Base-by-base conservation (phyloP, 2,888 invertebrate genomes). In the Rhynchonema sp. region DNA sequence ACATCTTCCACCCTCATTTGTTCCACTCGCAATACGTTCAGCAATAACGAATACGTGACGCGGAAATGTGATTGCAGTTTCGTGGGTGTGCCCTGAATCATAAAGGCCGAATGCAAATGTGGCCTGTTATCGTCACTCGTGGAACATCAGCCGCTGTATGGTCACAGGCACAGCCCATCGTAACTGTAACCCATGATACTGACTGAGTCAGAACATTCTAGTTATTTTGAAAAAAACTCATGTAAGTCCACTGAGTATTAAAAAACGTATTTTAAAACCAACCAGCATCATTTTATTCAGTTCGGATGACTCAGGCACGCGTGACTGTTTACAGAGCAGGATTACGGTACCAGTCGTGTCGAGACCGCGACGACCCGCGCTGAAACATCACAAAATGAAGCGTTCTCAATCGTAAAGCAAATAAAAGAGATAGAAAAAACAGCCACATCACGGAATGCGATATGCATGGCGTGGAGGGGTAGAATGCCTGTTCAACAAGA, bases 271-370 rank as follows among this genome's bases (percentile, higher is more conserved):
- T n/a, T 3, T 22, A 17, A 6, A 6, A 66, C 73, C 80, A 80
- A 72, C 83, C 67, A 85, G 75, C 83, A 92, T 91, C 86, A 94
- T 91, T 20, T 80, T 80, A 64, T 84, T 82, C 6, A 96, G 76
- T 0, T 83, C 83, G 25, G 80, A 77, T 55, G 82, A 79, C 56
- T 83, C 80, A 0, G 90, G 89, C 0, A 89, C 80, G 6, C 17
- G 59, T 23, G 60, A 61, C 1, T 56, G 28, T 63, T 78, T 78
- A 72, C 90, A 89, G 62, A 96, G 76, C 55, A 99, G 82, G 67
- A 98, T 87, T 0, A 98, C 98, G 0, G 88, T 94, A 0, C 98
- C 98, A 0, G 86, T 87, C 26, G 84, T 81, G 72, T 98, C 98
- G 61, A 89, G 80, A 66, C 89, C 94, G 72, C 98, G 79, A 46